Percentiles rank a stretch among this genome's conserved stretches.
Conservation (phyloP, 2,888 invertebrate species). For the Chrysolina americana region DNA sequence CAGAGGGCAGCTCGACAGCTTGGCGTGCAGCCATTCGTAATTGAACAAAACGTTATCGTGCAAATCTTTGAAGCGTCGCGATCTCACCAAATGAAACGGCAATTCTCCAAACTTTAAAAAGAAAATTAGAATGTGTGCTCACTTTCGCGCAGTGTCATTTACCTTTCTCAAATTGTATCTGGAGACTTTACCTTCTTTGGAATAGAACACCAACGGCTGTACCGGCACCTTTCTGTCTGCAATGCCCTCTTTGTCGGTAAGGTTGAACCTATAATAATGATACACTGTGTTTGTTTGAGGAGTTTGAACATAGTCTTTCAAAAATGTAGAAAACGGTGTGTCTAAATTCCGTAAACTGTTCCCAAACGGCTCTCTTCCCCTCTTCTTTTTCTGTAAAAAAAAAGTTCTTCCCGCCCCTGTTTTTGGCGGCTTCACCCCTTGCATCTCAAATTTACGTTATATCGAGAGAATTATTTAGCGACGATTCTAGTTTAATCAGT, state of each 20-base stretch:
- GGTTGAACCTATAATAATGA: slow-evolving; percentile 74
- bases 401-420: too few species aligned
- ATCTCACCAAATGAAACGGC: slow-evolving; percentile 94
- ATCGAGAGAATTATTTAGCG: too few species aligned
- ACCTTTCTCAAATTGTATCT: slow-evolving; percentile 96
- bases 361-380: too few species aligned
- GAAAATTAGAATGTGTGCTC: background rate
- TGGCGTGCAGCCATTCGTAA: slow-evolving; percentile 97
- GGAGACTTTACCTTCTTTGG: slow-evolving; percentile 90
- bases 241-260: slow-evolving; percentile 89
- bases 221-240: slow-evolving; percentile 96
- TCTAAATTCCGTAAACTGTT: too few species aligned
- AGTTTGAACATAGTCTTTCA: too few species aligned
- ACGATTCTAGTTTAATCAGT: too few species aligned
- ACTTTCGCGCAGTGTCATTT: slow-evolving; percentile 31
- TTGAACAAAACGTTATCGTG: slow-evolving; percentile 95
- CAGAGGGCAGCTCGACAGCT: slow-evolving; percentile 94
- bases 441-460: too few species aligned
- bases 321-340: too few species aligned
- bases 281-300: slow-evolving; percentile 6
- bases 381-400: too few species aligned
- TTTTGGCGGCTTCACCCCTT: too few species aligned
- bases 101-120: slow-evolving; percentile 88
- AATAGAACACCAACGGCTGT: slow-evolving; percentile 92
- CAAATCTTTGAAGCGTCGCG: slow-evolving; percentile 90